Base-by-base conservation (phyloP, 2,797 vertebrate genomes). In the Phataginus tricuspis region DNA sequence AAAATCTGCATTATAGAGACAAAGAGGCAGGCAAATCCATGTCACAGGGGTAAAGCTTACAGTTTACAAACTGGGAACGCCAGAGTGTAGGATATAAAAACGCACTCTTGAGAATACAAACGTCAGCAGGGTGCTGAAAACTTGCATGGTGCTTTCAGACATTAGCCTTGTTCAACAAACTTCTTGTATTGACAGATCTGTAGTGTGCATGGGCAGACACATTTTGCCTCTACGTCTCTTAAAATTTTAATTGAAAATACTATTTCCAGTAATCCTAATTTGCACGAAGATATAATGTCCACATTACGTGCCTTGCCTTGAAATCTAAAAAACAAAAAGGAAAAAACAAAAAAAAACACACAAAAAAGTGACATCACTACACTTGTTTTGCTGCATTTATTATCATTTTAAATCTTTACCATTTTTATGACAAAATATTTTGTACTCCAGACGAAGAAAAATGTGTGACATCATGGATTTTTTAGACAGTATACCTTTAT, bases 251-350 rank as follows among this genome's bases (percentile, higher is more conserved):
- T 98, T 98, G 98, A 98, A 98, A 98, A 97, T 98, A 99, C 99
- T 99, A 98, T 99, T 99, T 99, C 99, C 99, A 99, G 98, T 99
- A 99, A 99, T 99, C 99, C 99, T 99, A 99, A 99, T 99, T 99
- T 99, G 99, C 99, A 99, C 99, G 99, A 99, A 99, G 99, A 99
- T 99, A 99, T 99, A 99, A 99, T 99, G 99, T 99, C 99, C 99
- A 99, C 99, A 99, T 99, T 99, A 99, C 99, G 99, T 99, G 99
- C 99, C 99, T 99, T 99, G 99, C 99, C 99, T 99, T 99, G 99
- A 99, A 99, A 99, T 99, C 99, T 99, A 99, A 99, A 98, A 98
- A 98, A 93, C 99, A 68, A 94, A 95, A 94, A 98, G 96, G 75
- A 66, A 19, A 69, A 66, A 93, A 49, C 82, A 95, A 77, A 21